Conservation (phyloP, 2,888 invertebrate species). For the Acronicta alni region DNA sequence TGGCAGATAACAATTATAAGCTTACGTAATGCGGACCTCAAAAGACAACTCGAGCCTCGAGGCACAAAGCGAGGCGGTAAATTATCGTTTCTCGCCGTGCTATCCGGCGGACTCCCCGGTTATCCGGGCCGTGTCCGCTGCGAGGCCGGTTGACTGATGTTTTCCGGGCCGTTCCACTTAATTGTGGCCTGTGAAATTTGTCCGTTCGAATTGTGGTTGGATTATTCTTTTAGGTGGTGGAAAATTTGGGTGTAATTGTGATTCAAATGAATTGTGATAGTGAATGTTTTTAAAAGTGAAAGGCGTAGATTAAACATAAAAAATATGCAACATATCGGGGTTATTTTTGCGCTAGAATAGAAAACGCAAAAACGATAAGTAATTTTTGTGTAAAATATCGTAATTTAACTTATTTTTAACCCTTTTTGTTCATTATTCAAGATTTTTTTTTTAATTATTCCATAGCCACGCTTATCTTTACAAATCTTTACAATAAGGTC, state of each 20-base stretch:
- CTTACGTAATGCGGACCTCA: conserved; percentile 28
- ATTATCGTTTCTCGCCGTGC: conserved; percentile 63
- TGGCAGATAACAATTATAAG: conserved; percentile 28
- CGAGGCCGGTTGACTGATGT: conserved; percentile 66
- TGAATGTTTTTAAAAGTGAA: background rate
- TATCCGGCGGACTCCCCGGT: conserved; percentile 66
- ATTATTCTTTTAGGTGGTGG: conserved; percentile 11
- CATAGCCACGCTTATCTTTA: too few species aligned
- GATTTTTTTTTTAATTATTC: too few species aligned
- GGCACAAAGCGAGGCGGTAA: conserved; percentile 60
- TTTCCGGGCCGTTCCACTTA: conserved; percentile 65
- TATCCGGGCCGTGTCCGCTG: conserved; percentile 63
- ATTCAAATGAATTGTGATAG: conserved; percentile 1
- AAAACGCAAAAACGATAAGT: too few species aligned
- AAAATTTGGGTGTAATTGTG: conserved; percentile 12
- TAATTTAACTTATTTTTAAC: too few species aligned
- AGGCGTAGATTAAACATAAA: too few species aligned
- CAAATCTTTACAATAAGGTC: too few species aligned
- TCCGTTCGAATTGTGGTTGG: conserved; percentile 54
- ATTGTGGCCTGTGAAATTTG: conserved; percentile 69
- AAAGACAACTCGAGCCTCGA: conserved; percentile 52
- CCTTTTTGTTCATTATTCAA: too few species aligned
- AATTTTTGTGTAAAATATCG: too few species aligned
- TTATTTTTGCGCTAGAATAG: too few species aligned
- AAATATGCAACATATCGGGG: too few species aligned